Conservation (phyloP, 2,888 invertebrate genomes). For the Tinea semifulvella region DNA sequence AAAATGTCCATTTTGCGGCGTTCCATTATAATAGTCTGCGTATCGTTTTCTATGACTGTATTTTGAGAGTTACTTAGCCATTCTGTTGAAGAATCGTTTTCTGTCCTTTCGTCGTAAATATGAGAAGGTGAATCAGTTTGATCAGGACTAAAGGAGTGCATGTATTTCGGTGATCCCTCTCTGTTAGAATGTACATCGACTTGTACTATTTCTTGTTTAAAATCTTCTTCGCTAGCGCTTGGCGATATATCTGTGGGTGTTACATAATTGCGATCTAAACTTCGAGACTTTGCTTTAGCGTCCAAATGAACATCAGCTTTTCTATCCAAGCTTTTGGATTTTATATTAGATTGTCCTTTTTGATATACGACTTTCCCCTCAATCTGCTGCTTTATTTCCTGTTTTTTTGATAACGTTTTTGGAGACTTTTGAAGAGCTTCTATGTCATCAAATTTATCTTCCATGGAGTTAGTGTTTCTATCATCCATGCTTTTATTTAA, state of each 20-base stretch:
- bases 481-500: conserved; percentile 72
- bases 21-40: conserved; percentile 69
- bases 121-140: conserved; percentile 41
- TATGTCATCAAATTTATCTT: conserved; percentile 69
- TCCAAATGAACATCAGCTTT: conserved; percentile 68
- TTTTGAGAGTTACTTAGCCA: conserved; percentile 55
- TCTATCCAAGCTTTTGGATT: conserved; percentile 74
- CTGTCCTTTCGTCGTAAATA: conserved; percentile 51
- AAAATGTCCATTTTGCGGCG: conserved; percentile 69
- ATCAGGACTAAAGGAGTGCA: conserved; percentile 24
- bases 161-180: conserved; percentile 21
- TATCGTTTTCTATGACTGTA: conserved; percentile 62
- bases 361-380: conserved; percentile 72
- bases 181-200: conserved; percentile 55
- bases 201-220: conserved; percentile 57
- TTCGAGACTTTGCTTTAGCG: conserved; percentile 70
- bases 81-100: conserved; percentile 58
- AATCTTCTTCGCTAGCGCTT: conserved; percentile 49
- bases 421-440: conserved; percentile 65
- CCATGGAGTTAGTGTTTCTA: conserved; percentile 66
- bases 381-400: conserved; percentile 70
- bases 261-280: conserved; percentile 72
- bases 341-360: conserved; percentile 59
- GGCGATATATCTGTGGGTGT: conserved; percentile 41
- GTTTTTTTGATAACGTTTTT: conserved; percentile 66